These are phyloP conservation scores for Stigmatopora nigra DNA, from an alignment of 2,113 vertebrate species.

Conservation along the genomic window DNA sequence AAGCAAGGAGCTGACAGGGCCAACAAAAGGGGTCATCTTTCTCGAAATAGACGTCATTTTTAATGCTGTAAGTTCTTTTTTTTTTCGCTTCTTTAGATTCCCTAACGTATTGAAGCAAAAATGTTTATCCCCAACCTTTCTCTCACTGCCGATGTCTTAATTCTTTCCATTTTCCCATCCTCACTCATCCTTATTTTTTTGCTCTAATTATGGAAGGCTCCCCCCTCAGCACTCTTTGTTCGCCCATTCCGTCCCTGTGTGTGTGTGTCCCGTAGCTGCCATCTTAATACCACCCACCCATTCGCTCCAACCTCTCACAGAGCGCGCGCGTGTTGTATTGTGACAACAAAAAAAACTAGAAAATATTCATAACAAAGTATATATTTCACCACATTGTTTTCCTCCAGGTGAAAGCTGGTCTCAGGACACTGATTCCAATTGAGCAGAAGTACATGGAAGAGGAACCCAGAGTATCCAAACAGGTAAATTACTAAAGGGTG, in stretches of 20 bases:
- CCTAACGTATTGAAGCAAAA: conserved; percentile 16
- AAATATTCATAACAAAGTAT: background rate
- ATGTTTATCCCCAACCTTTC: conserved; percentile 36
- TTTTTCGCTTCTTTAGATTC: conserved; percentile 71
- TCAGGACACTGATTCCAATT: conserved; percentile 89
- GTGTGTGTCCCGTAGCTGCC: conserved; percentile 63
- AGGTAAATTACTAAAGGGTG: conserved; percentile 79
- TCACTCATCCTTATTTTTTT: conserved; percentile 59
- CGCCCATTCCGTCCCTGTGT: conserved; percentile 40
- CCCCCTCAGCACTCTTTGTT: conserved; percentile 68
- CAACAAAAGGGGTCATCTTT: conserved; percentile 99
- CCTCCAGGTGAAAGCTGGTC: conserved; percentile 90
- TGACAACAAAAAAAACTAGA: background rate
- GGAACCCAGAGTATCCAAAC: conserved; percentile 95
- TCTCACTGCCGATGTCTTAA: conserved; percentile 53
- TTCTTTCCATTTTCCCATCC: conserved; percentile 58
- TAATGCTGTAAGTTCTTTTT: conserved; percentile 99
- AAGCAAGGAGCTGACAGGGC: conserved; percentile 99
- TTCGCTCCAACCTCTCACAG: conserved; percentile 46
- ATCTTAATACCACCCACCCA: conserved; percentile 58
- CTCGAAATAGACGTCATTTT: conserved; percentile 99
- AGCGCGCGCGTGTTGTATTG: conserved; percentile 28
- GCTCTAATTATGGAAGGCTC: conserved; percentile 72
- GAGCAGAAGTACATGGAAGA: conserved; percentile 99
- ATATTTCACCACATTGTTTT: conserved; percentile 11